A percentile compares a stretch with the other conserved stretches of the same genome.
phyloP scores from a whole-genome alignment of 2,113 vertebrate genomes.

The Brachypodius melanocephalos region DNA sequence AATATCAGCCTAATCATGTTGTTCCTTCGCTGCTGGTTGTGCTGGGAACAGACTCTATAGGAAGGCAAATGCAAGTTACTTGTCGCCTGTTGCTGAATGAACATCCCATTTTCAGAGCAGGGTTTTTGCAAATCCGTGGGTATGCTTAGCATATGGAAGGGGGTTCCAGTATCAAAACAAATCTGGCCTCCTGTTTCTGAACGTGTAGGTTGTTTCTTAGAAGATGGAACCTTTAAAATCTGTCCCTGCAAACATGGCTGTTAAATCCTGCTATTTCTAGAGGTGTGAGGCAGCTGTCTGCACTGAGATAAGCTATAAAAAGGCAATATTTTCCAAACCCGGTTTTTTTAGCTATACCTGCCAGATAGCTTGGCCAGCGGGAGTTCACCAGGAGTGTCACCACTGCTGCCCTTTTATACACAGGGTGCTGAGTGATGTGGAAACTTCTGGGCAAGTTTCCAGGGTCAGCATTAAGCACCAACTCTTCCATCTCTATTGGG shows the following conservation, averaged over 20 bases:
- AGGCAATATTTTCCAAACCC: conserved; percentile 17
- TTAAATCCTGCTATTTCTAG: conserved; percentile 53
- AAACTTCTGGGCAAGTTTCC: conserved; percentile 22
- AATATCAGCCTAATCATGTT: not conserved
- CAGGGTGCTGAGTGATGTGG: not conserved
- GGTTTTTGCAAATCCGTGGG: conserved; percentile 59
- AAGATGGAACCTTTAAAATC: conserved; percentile 62
- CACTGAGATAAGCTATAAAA: conserved; percentile 43
- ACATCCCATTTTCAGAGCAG: conserved; percentile 13
- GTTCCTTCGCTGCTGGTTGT: not conserved
- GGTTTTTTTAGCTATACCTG: conserved; percentile 17
- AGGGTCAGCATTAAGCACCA: not conserved
- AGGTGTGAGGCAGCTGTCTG: conserved; percentile 16
- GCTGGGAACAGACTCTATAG: not conserved
- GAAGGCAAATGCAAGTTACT: not conserved
- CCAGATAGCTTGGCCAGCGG: not conserved
- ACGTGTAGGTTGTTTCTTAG: conserved; percentile 65
- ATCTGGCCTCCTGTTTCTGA: conserved; percentile 62
- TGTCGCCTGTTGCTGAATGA: conserved; percentile 42
- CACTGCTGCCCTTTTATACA: not conserved
- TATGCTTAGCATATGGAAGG: conserved; percentile 50
- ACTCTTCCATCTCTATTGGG: not conserved
- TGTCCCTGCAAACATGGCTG: conserved; percentile 54
- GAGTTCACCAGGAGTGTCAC: not conserved
- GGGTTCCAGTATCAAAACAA: conserved; percentile 63